Evolutionary conservation across 2,797 vertebrate genomes (phyloP).

Genomic region (Sebastiscus albofasciatus): DNA sequence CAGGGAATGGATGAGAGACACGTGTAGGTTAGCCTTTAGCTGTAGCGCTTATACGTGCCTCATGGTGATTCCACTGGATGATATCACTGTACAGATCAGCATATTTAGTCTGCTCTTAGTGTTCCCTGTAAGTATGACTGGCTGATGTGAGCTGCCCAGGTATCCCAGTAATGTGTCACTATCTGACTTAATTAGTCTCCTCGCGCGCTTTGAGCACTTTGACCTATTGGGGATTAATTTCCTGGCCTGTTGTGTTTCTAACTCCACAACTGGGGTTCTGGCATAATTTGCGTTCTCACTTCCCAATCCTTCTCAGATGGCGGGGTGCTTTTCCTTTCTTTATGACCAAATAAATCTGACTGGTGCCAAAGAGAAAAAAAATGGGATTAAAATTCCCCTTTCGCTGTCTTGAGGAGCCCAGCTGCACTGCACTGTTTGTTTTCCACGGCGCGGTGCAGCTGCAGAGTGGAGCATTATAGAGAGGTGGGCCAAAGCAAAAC

Average conservation of each 20-base stretch:
- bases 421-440: slow-evolving; percentile 84
- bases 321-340: slow-evolving; percentile 77
- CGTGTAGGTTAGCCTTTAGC: slow-evolving; percentile 65
- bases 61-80: slow-evolving; percentile 46
- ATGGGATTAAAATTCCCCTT: slow-evolving; percentile 87
- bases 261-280: slow-evolving; percentile 66
- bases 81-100: slow-evolving; percentile 47
- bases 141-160: slow-evolving; percentile 44
- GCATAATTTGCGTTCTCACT: slow-evolving; percentile 73
- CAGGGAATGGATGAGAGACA: slow-evolving; percentile 71
- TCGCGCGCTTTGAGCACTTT: slow-evolving; percentile 66
- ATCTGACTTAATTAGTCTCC: slow-evolving; percentile 62
- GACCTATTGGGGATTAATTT: slow-evolving; percentile 77
- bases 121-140: slow-evolving; percentile 11
- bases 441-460: slow-evolving; percentile 81
- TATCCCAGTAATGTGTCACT: slow-evolving; percentile 58
- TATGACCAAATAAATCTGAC: slow-evolving; percentile 86
- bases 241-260: slow-evolving; percentile 73
- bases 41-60: slow-evolving; percentile 42
- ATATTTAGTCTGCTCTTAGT: slow-evolving; percentile 12
- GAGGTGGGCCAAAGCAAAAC: slow-evolving; percentile 76
- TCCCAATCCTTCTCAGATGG: slow-evolving; percentile 74
- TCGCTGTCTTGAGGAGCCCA: slow-evolving; percentile 84
- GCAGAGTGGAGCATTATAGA: slow-evolving; percentile 68
- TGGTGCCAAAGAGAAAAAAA: slow-evolving; percentile 79